phyloP scores from a whole-genome alignment of 1,140 invertebrate genomes.

The Tetramorium alpestre region DNA sequence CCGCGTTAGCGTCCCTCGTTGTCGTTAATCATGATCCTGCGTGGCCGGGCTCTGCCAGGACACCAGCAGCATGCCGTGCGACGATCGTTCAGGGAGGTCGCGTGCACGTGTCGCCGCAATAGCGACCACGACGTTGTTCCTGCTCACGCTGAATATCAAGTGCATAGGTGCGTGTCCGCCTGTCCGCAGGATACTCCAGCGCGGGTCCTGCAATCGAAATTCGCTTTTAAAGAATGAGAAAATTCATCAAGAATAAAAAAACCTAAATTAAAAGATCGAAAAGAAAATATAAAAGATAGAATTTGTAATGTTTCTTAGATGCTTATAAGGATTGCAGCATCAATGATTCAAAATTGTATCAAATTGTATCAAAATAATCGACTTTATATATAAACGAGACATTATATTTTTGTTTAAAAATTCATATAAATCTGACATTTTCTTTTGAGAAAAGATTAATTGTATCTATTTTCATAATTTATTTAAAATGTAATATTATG shows the following conservation, averaged over 20 bases:
- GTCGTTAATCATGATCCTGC: constrained; percentile 53
- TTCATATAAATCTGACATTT: neutral
- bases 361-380: neutral
- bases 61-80: constrained; percentile 49
- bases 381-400: neutral
- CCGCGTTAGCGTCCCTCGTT: constrained; percentile 30
- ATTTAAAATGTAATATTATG: neutral
- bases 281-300: neutral
- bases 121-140: constrained; percentile 25
- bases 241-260: neutral
- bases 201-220: neutral
- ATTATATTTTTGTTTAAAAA: neutral
- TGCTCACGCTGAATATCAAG: constrained; percentile 32
- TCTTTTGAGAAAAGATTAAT: neutral
- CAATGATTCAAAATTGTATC: neutral
- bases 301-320: neutral
- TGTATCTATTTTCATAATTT: neutral
- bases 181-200: neutral
- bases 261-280: neutral
- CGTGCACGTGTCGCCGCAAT: constrained; percentile 27
- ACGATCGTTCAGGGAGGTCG: constrained; percentile 1
- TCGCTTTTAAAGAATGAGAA: neutral
- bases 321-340: neutral
- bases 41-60: constrained; percentile 24
- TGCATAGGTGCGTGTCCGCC: constrained; percentile 28